Evolutionary conservation across 1,140 invertebrate species (phyloP).

Genomic region (Leptinotarsa undecemlineata): DNA sequence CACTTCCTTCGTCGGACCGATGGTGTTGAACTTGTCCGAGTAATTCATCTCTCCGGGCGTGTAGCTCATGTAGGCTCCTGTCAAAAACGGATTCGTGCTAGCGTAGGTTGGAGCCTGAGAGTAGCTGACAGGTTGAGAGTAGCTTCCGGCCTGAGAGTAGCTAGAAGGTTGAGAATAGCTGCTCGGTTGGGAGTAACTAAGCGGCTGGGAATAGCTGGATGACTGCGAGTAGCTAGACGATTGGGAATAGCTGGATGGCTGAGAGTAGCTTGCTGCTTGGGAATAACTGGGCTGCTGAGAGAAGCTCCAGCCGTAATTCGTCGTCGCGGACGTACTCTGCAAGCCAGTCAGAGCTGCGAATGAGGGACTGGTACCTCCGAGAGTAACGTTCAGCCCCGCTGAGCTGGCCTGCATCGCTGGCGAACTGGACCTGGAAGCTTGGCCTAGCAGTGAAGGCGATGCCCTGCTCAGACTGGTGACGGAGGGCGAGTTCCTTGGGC

Average conservation of each 20-base stretch:
- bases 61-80: constrained; percentile 59
- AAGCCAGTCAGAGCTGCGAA: constrained; percentile 49
- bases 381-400: constrained; percentile 62
- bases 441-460: constrained; percentile 49
- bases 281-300: constrained; percentile 52
- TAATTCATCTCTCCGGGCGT: constrained; percentile 46
- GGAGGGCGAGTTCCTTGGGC: constrained; percentile 48
- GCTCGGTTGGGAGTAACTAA: constrained; percentile 48
- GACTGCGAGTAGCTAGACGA: constrained; percentile 8
- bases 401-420: constrained; percentile 62
- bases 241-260: constrained; percentile 51
- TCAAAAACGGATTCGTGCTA: constrained; percentile 64
- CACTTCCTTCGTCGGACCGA: constrained; percentile 46
- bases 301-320: constrained; percentile 39
- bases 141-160: constrained; percentile 39
- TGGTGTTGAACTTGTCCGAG: constrained; percentile 50
- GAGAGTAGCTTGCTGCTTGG: constrained; percentile 41
- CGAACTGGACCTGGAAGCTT: constrained; percentile 52
- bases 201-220: constrained; percentile 21
- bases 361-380: constrained; percentile 56
- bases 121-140: constrained; percentile 39
- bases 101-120: constrained; percentile 55
- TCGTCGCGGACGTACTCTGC: constrained; percentile 53
- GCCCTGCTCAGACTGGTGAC: constrained; percentile 49
- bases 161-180: constrained; percentile 52